A percentile compares a stretch with the other conserved stretches of the same genome.
Conservation (phyloP, 2,113 vertebrate genomes). For the Hoplias malabaricus region DNA sequence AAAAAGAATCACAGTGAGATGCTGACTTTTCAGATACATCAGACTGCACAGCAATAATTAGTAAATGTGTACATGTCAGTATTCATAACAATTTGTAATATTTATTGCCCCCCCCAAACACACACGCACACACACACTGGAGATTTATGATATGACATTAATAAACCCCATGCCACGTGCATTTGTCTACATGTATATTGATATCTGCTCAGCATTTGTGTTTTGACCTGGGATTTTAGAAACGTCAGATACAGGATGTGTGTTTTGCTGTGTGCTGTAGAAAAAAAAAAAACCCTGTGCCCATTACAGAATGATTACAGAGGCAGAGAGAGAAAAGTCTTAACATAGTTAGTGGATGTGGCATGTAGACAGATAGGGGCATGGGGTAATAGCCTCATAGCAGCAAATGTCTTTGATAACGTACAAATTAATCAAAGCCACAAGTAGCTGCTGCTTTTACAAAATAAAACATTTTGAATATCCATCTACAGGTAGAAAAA, state of each 20-base stretch:
- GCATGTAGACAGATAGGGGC: no score
- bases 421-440: no score
- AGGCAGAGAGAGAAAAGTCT: neutral
- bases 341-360: no score
- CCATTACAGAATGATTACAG: constrained; percentile 42
- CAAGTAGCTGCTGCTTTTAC: no score
- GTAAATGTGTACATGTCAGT: neutral
- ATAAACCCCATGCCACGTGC: constrained; percentile 23
- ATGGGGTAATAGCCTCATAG: no score
- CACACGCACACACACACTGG: neutral
- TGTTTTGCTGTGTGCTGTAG: constrained; percentile 28
- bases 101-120: no score
- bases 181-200: neutral
- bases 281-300: constrained; percentile 59
- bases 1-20: constrained; percentile 74
- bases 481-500: no score
- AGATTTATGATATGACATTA: neutral
- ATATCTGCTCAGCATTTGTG: neutral
- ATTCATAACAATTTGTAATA: neutral
- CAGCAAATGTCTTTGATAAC: no score
- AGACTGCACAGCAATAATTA: neutral
- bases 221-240: neutral
- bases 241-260: constrained; percentile 53
- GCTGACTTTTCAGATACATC: neutral
- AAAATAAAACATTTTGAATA: no score